phyloP scores from a whole-genome alignment of 1,140 invertebrate species.

The Phenacoccus solenopsis region DNA sequence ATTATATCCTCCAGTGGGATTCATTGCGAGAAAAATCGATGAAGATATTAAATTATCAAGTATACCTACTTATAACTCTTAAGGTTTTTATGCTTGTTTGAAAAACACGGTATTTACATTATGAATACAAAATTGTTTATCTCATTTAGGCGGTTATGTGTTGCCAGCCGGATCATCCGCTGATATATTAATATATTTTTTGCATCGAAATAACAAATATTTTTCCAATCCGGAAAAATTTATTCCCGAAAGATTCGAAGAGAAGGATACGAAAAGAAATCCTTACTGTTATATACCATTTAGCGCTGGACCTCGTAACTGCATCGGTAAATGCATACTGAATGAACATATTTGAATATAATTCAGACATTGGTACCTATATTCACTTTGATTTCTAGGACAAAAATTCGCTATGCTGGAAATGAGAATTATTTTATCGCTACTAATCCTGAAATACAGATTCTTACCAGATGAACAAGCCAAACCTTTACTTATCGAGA shows the following conservation, averaged over 20 bases:
- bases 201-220: constrained; percentile 50
- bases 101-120: background rate
- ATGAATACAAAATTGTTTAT: background rate
- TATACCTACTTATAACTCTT: constrained; percentile 34
- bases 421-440: constrained; percentile 37
- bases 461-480: constrained; percentile 15
- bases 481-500: background rate
- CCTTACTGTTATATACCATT: constrained; percentile 53
- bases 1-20: constrained; percentile 42
- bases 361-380: too few relatives aligned
- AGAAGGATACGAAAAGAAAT: constrained; percentile 32
- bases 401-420: constrained; percentile 35
- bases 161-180: constrained; percentile 36
- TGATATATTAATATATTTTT: constrained; percentile 38
- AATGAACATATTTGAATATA: too few relatives aligned
- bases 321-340: constrained; percentile 52
- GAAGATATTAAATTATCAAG: constrained; percentile 34
- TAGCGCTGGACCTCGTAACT: constrained; percentile 59
- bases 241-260: constrained; percentile 60
- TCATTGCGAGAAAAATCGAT: constrained; percentile 35
- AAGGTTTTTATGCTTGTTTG: background rate
- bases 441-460: constrained; percentile 31
- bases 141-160: constrained; percentile 13
- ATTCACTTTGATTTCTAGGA: too few relatives aligned
- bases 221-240: constrained; percentile 62